A percentile compares a stretch with the other conserved stretches of the same genome.
Evolutionary conservation across 2,113 vertebrate species (phyloP).

Genomic region (Empidonax traillii): DNA sequence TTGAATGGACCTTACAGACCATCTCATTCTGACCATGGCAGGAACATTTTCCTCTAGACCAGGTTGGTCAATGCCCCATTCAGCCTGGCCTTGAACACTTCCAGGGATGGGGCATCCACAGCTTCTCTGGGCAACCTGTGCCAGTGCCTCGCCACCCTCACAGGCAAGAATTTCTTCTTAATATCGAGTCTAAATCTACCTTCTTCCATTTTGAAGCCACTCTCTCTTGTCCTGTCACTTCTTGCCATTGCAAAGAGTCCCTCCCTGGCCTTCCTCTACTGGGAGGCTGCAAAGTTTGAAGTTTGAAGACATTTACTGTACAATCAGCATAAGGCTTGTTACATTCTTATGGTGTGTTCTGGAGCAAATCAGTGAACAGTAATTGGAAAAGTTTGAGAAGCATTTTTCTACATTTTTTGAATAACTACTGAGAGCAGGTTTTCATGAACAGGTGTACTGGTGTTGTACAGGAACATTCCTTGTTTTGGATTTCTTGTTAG

Average conservation of each 20-base stretch:
- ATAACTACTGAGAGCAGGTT: not conserved
- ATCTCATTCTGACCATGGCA: accelerated
- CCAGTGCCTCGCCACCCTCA: not conserved
- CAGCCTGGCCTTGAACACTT: not conserved
- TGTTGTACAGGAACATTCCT: not conserved
- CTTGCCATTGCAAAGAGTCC: not conserved
- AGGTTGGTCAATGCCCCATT: not conserved
- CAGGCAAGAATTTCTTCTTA: not conserved
- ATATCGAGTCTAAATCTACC: not conserved
- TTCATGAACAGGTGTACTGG: not conserved
- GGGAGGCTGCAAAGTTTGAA: not conserved
- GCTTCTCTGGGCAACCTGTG: not conserved
- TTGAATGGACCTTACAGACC: not conserved
- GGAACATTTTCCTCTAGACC: no score
- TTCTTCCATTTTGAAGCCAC: not conserved
- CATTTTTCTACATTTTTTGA: not conserved
- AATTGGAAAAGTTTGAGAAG: not conserved
- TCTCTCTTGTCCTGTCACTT: not conserved
- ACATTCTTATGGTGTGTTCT: not conserved
- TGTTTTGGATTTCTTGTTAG: not conserved
- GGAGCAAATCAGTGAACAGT: not conserved
- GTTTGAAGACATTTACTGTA: not conserved
- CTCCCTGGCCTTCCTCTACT: not conserved
- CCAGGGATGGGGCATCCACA: not conserved
- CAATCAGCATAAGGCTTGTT: not conserved